These are phyloP conservation scores for Narcine bancroftii DNA, from an alignment of 2,113 vertebrate species.

Conservation along the genomic window DNA sequence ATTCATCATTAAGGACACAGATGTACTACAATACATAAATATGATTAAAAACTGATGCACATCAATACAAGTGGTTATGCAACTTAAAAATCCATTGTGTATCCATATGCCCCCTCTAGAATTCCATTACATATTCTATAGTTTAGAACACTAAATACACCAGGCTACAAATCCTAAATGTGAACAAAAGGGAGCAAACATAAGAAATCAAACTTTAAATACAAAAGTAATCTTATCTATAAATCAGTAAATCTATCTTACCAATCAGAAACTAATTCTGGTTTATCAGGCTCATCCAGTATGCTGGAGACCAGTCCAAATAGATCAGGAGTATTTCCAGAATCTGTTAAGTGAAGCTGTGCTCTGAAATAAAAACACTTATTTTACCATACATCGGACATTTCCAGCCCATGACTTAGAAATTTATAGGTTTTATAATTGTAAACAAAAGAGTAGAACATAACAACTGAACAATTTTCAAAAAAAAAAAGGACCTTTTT, in stretches of 20 bases:
- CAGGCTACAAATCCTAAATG: not conserved
- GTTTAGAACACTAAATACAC: not conserved
- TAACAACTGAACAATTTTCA: not conserved
- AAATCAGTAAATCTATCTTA: constrained; percentile 41
- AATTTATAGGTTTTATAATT: not conserved
- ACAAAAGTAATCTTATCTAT: not conserved
- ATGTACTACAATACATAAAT: not conserved
- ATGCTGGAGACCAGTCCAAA: constrained; percentile 52
- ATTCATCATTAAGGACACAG: not conserved
- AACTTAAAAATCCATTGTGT: not conserved
- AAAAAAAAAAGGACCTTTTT: not conserved
- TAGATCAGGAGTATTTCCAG: constrained; percentile 50
- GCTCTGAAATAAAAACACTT: constrained; percentile 43
- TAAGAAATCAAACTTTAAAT: not conserved
- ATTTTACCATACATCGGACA: not conserved
- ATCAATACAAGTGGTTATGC: not conserved
- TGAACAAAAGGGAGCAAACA: not conserved
- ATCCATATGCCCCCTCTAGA: no score
- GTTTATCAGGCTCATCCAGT: constrained; percentile 52
- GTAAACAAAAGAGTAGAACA: not conserved
- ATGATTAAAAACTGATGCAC: not conserved
- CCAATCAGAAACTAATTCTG: constrained; percentile 54
- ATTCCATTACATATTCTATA: not conserved
- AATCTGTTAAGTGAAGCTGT: constrained; percentile 46
- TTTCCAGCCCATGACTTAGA: not conserved